Base-by-base conservation (phyloP, 2,797 vertebrate species). In the Erpetoichthys calabaricus region DNA sequence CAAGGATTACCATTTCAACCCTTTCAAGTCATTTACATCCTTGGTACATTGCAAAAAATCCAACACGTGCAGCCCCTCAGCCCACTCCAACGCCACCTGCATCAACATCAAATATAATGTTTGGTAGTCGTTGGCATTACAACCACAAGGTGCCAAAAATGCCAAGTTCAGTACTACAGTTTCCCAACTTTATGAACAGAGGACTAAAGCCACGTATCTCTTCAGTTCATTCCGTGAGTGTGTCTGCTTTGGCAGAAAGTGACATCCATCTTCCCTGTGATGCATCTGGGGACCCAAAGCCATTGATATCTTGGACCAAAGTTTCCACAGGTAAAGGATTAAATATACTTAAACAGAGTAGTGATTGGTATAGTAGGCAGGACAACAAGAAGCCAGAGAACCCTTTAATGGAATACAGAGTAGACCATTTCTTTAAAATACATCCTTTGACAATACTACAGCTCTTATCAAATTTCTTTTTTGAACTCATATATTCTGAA, bases 291-390 rank as follows among this genome's bases (percentile, higher is more conserved):
- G 79, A 71, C 50, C 85, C 84, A 5, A 67, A 74, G 57, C 83
- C 84, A 3, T 68, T 47, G 46, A 65, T 86, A 3, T 68, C 81
- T 59, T 89, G 86, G 86, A 86, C 77, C 58, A 89, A 85, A 70
- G 80, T 87, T 47, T 86, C 86, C 44, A 86, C 85, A 68, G 85
- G 86, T 86, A 64, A 4, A 6, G 9, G 25, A 4, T 4, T 51
- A 25, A 8, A 25, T 25, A 25, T 25, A 25, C 25, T 25, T 25
- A 2, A 25, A 25, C 25, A 25, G 25, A 25, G 25, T 25, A 25
- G 25, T 25, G 25, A 25, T 25, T 25, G 25, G 25, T 25, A 25
- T 25, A 25, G 25, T 25, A 25, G 25, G 25, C 1, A 1, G 25
- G 25, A 25, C 25, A 25, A 25, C 25, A 25, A 25, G 25, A 25